These are phyloP conservation scores for Sinella curviseta DNA, from an alignment of 1,140 invertebrate species.

Conservation along the genomic window DNA sequence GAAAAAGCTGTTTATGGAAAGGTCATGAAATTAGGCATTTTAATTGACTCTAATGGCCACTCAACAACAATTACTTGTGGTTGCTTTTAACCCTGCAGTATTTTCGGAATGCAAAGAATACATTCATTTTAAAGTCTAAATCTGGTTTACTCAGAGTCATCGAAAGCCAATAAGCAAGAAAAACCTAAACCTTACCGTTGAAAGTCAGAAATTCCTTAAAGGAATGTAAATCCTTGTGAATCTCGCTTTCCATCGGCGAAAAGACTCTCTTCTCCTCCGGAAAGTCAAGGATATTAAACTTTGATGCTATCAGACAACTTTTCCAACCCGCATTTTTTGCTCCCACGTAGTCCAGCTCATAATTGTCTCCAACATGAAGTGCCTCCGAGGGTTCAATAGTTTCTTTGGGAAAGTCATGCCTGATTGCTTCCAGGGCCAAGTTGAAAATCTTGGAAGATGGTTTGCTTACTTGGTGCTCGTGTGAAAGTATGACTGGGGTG, in stretches of 20 bases:
- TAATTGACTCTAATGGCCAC: constrained; percentile 18
- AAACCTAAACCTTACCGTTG: no score
- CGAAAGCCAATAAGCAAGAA: no score
- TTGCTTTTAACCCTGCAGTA: constrained; percentile 14
- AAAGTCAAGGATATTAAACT: neutral
- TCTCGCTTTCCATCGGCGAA: neutral
- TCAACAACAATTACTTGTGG: constrained; percentile 9
- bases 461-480: constrained; percentile 71
- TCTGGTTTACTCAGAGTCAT: no score
- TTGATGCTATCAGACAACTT: constrained; percentile 61
- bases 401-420: neutral
- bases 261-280: neutral
- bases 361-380: constrained; percentile 78
- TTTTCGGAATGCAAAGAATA: constrained; percentile 8
- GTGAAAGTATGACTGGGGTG: constrained; percentile 77
- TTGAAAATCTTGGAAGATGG: constrained; percentile 73
- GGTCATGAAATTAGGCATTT: constrained; percentile 4
- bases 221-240: neutral
- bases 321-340: constrained; percentile 74
- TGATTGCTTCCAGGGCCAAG: constrained; percentile 60
- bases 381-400: constrained; percentile 63
- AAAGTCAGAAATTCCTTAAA: neutral
- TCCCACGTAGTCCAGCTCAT: constrained; percentile 73
- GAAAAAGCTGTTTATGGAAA: neutral
- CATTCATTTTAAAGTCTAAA: no score